Evolutionary conservation across 2,113 vertebrate genomes (phyloP), one percentile per base, ranked within the genome.

Genomic region (Dolichallabes microphthalmus): DNA sequence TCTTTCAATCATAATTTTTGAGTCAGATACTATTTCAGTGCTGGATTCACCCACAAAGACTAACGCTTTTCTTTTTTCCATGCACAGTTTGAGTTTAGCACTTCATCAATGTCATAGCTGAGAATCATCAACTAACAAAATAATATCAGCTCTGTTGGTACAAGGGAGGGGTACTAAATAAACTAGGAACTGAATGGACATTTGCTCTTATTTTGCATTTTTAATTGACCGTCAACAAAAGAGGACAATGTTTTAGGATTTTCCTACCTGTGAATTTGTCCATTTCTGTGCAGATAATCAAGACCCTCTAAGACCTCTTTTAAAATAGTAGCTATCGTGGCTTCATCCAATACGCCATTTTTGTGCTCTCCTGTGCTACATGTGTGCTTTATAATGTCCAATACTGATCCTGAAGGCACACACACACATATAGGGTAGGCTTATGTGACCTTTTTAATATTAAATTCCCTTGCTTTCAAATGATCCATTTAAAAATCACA

Each of bases 351-450:
- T 20, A 96, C 95, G 35, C 96, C 97, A 25, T 93, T 97, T 92
- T 94, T 97, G 86, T 97, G 96, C 71, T 99, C 98, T 52, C 96
- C 98, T 94, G 96, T 95, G 91, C 92, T 97, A 86, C 97, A 94
- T n/a, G 95, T 96, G 92, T 98, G 96, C 91, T 99, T 99, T 92
- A 99, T 98, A 92, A 99, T 98, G 91, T 99, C 98, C 94, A 99
- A 94, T 97, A 99, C 98, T 14, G 98, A 99, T 86, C 98, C 98
- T 99, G 88, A 35, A 89, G 78, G 82, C 76, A 86, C 82, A 89
- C 78, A 83, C 1, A 80, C 45, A 61, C 71, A 9, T 13, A 58
- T 3, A 58, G 27, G 30, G 19, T 39, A 53, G 19, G 3, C 15
- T 2, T 69, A 22, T 55, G 19, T 9, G 2, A 66, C 45, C 8